A percentile compares a stretch with the other conserved stretches of the same genome.
These are phyloP conservation scores for Cynocephalus volans DNA, from an alignment of 2,113 vertebrate species.

Conservation along the genomic window DNA sequence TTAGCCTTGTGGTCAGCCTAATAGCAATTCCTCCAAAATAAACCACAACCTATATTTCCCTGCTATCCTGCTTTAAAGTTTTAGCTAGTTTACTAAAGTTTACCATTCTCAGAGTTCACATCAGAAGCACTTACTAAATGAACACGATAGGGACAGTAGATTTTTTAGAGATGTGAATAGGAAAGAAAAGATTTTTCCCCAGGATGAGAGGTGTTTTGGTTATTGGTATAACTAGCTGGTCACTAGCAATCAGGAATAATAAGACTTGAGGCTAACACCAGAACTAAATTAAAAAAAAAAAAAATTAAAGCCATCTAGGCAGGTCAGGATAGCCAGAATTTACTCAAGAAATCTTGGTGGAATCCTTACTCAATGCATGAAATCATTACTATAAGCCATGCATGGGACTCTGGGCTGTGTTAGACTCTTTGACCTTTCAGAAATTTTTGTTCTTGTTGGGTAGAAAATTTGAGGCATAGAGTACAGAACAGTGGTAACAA, in stretches of 20 bases:
- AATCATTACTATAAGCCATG: neutral
- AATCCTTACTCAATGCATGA: neutral
- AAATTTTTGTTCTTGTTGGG: neutral
- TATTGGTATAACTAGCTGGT: neutral
- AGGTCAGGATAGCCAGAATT: neutral
- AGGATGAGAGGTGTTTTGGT: neutral
- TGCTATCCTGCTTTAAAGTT: slow-evolving; percentile 61
- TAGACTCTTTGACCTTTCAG: neutral
- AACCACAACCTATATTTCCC: slow-evolving; percentile 60
- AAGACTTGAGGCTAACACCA: neutral
- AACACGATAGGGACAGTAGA: neutral
- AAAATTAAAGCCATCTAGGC: neutral
- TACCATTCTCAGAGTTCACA: neutral
- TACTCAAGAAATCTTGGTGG: neutral
- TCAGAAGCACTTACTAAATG: neutral
- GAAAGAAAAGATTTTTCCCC: neutral
- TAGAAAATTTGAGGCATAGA: neutral
- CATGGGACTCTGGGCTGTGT: neutral
- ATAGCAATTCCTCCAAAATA: slow-evolving; percentile 68
- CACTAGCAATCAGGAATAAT: neutral
- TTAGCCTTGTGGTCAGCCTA: slow-evolving; percentile 65
- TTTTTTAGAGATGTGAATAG: slow-evolving; percentile 8
- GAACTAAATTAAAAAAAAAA: neutral
- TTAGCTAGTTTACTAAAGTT: slow-evolving; percentile 59
- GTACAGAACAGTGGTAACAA: neutral